A percentile compares a stretch with the other conserved stretches of the same genome.
Conservation (phyloP, 2,113 vertebrate species). For the Poicephalus gulielmi region DNA sequence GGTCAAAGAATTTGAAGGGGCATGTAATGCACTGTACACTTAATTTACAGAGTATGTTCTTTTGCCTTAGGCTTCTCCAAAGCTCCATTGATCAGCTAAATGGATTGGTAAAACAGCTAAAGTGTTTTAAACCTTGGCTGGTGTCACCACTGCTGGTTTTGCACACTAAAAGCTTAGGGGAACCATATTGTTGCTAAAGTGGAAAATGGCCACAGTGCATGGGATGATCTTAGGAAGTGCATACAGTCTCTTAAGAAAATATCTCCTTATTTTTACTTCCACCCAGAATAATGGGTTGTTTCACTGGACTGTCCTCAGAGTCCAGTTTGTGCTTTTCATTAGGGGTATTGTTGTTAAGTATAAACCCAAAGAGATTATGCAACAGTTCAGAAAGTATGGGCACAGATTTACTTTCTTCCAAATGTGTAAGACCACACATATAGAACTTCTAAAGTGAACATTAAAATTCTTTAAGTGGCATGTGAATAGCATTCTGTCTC, state of each 20-base stretch:
- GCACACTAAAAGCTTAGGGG: neutral
- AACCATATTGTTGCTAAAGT: neutral
- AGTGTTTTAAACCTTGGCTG: neutral
- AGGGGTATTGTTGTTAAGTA: neutral
- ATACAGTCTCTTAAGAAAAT: neutral
- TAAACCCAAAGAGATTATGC: neutral
- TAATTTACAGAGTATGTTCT: neutral
- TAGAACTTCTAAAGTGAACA: neutral
- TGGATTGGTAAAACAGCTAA: neutral
- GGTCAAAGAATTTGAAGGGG: neutral
- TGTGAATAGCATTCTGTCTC: neutral
- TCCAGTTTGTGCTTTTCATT: neutral
- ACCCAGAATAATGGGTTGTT: neutral
- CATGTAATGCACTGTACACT: too few species aligned
- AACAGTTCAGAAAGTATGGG: neutral
- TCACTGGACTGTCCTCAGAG: neutral
- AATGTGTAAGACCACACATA: neutral
- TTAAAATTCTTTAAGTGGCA: neutral
- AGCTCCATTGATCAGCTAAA: neutral
- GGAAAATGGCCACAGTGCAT: neutral
- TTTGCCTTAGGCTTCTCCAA: neutral
- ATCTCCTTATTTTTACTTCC: neutral
- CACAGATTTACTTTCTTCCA: neutral
- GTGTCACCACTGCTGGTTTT: neutral
- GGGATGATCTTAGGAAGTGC: neutral